phyloP scores from a whole-genome alignment of 2,797 vertebrate species.

The Pangasius larnaudii region DNA sequence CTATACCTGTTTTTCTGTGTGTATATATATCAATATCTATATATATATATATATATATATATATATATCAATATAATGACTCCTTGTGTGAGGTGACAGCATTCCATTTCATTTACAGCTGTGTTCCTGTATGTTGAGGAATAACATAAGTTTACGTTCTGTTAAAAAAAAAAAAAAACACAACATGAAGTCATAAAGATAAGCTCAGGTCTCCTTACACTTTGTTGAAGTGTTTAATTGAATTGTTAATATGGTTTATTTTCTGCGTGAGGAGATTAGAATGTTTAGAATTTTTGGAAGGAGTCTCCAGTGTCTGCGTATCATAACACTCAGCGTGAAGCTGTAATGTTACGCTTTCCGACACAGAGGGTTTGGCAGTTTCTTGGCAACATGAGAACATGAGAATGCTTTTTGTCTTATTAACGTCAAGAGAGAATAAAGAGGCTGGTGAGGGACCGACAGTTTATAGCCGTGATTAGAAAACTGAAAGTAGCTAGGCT shows the following conservation, averaged over 20 bases:
- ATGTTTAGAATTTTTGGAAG: neutral
- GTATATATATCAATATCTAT: too few species aligned
- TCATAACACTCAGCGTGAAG: neutral
- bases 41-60: too few species aligned
- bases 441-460: neutral
- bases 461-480: neutral
- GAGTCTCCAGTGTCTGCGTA: neutral
- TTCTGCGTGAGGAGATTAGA: neutral
- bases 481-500: neutral
- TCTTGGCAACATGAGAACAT: neutral
- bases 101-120: constrained; percentile 53
- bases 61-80: too few species aligned
- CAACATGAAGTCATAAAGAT: neutral
- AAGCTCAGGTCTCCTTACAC: neutral
- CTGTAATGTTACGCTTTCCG: neutral
- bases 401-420: neutral
- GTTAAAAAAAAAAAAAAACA: neutral
- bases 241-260: neutral
- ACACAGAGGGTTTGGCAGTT: neutral
- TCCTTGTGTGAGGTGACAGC: constrained; percentile 53
- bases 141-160: too few species aligned
- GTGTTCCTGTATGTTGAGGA: neutral
- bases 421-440: neutral
- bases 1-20: neutral
- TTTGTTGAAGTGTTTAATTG: neutral